Evolutionary conservation across 2,888 invertebrate species (phyloP), one percentile per base, ranked within the genome.

Genomic region (Acleris laterana): DNA sequence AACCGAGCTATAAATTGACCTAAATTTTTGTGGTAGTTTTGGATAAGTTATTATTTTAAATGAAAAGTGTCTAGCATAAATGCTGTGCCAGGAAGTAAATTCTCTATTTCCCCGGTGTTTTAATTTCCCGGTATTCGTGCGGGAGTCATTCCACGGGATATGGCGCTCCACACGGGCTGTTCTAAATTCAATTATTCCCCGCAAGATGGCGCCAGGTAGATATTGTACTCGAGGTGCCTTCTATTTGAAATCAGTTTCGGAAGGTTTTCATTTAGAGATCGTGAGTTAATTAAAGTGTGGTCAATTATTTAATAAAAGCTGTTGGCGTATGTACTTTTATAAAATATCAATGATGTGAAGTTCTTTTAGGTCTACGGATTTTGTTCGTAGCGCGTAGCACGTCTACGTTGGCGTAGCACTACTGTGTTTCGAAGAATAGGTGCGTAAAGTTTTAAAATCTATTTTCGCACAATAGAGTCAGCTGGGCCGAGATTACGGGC

Each of bases 61-160:
- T 38, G 11, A 38, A 38, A 13, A 38, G 38, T 38, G 38, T 38
- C 38, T 1, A 9, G 38, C 13, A 32, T 38, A 38, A 38, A 38
- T 38, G 38, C 38, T 13, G 38, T 17, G 11, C 28, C 52, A 32
- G 17, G 17, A 16, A 46, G 17, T 17, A 46, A 38, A 53, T 52
- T 52, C 38, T 19, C 16, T 6, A 42, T 16, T 42, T 50, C 32
- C 50, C 20, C 38, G 50, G 52, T 28, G 80, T 86, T 88, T 88
- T 89, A 89, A 89, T 89, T 87, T 85, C 83, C 78, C 81, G 82
- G 82, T 80, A 82, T 83, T 84, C 79, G 80, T 82, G 79, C 77
- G 38, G 13, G 77, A 80, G 80, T 80, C 80, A 77, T 82, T 82
- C 80, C 77, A 74, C 78, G 77, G 46, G 82, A 81, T 79, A 80